Conservation (phyloP, 2,888 invertebrate species). For the Helleia helle region DNA sequence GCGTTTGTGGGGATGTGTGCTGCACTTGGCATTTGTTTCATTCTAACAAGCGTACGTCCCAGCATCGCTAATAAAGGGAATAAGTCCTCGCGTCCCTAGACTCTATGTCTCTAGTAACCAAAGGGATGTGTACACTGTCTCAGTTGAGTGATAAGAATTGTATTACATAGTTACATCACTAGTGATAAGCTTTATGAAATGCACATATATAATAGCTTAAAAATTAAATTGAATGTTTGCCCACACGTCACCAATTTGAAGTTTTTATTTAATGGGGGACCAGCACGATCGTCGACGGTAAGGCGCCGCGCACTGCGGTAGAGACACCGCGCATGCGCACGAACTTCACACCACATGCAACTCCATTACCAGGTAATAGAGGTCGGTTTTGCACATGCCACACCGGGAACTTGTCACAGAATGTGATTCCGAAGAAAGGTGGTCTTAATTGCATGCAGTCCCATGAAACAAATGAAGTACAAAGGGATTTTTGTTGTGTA, state of each 20-base stretch:
- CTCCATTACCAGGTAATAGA: slow-evolving; percentile 27
- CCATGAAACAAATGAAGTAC: slow-evolving; percentile 8
- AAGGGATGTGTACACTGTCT: too few species aligned
- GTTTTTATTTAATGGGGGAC: slow-evolving; percentile 50
- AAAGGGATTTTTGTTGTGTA: too few species aligned
- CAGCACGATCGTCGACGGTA: slow-evolving; percentile 56
- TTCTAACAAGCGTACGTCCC: too few species aligned
- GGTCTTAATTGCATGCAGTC: slow-evolving; percentile 34
- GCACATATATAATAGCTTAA: too few species aligned
- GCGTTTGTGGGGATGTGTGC: too few species aligned
- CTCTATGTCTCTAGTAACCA: too few species aligned
- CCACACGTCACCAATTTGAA: slow-evolving; percentile 23
- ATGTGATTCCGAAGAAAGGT: slow-evolving; percentile 31
- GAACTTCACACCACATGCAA: slow-evolving; percentile 27
- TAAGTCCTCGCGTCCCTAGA: too few species aligned
- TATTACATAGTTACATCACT: too few species aligned
- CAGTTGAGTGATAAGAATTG: too few species aligned
- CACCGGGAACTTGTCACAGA: slow-evolving; percentile 30
- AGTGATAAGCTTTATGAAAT: too few species aligned
- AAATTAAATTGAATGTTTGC: slow-evolving; percentile 31
- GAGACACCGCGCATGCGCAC: slow-evolving; percentile 58
- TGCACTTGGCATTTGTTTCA: too few species aligned
- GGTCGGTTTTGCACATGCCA: slow-evolving; percentile 20
- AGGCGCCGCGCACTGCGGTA: slow-evolving; percentile 73
- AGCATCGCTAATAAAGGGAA: too few species aligned